Evolutionary conservation across 2,888 invertebrate genomes (phyloP), one percentile per base, ranked within the genome.

Genomic region (Tipula unca): DNA sequence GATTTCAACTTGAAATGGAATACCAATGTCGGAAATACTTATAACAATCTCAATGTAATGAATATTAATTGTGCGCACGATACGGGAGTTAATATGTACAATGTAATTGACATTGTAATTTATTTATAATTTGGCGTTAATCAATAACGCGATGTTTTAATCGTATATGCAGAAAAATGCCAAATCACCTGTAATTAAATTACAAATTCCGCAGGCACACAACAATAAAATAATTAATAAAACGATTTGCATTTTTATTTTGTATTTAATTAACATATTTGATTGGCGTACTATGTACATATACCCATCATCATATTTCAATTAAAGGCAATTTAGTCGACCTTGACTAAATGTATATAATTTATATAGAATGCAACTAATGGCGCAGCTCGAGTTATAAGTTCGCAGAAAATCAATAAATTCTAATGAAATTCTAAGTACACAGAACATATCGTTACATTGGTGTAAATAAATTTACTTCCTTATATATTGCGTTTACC

Each of bases 271-370:
- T 48, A 48, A 48, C 5, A 2, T n/a, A n/a, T 48, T n/a, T 48
- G n/a, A 48, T 48, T 48, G 3, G n/a, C n/a, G 14, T 48, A 48
- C n/a, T 48, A 48, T 48, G 6, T 48, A 48, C n/a, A 48, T 17
- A 48, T 48, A 48, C n/a, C 48, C n/a, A 69, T 69, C 69, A 69
- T 69, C 69, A 69, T 69, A 69, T 69, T 69, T 69, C 69, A 69
- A 69, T 69, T 69, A 69, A 69, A 69, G 25, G 69, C 25, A 69
- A 69, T 69, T 69, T 10, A 2, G 13, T 8, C 25, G 69, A 69
- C 69, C 69, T 69, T 69, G 48, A 17, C 69, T 8, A 69, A 1
- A 20, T 10, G 25, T 25, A 25, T 6, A 54, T 69, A 13, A 13
- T 6, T 25, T 69, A 69, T 13, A 25, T 69, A 25, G 6, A 32